phyloP scores from a whole-genome alignment of 2,113 vertebrate genomes.

The Leucosticte australis region DNA sequence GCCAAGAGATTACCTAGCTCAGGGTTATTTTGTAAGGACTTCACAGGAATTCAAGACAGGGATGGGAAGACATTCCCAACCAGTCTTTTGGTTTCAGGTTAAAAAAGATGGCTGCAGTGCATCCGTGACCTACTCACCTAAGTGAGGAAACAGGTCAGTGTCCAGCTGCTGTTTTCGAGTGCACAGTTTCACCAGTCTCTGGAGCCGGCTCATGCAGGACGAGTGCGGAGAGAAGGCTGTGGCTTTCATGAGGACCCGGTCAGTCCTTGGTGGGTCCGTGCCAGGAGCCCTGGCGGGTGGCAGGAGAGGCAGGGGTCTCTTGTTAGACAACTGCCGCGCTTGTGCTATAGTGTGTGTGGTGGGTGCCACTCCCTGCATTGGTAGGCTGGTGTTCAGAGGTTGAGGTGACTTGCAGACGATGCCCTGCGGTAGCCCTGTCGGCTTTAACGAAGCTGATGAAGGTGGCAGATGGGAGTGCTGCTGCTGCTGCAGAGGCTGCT shows the following conservation, averaged over 20 bases:
- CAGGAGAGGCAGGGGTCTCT: constrained; percentile 82
- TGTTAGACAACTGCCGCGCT: constrained; percentile 80
- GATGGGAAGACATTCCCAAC: background rate
- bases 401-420: constrained; percentile 95
- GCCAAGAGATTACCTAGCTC: background rate
- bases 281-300: constrained; percentile 76
- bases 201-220: constrained; percentile 89
- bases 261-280: constrained; percentile 73
- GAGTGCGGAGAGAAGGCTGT: constrained; percentile 87
- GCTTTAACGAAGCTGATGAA: constrained; percentile 76
- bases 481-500: constrained; percentile 72
- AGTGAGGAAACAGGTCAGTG: constrained; percentile 93
- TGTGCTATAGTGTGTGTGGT: constrained; percentile 85
- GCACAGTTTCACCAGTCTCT: constrained; percentile 96
- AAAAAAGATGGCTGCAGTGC: background rate
- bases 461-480: constrained; percentile 75
- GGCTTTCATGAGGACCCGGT: constrained; percentile 89
- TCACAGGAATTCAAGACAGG: background rate
- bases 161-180: constrained; percentile 88
- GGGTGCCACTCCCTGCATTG: constrained; percentile 85
- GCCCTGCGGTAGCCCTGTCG: constrained; percentile 85
- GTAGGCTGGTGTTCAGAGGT: constrained; percentile 89
- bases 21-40: background rate
- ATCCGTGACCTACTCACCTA: constrained; percentile 78
- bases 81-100: background rate